Percentiles rank a stretch among this genome's conserved stretches.
Evolutionary conservation across 2,888 invertebrate species (phyloP).

Genomic region (Acanthosepion lycidas): DNA sequence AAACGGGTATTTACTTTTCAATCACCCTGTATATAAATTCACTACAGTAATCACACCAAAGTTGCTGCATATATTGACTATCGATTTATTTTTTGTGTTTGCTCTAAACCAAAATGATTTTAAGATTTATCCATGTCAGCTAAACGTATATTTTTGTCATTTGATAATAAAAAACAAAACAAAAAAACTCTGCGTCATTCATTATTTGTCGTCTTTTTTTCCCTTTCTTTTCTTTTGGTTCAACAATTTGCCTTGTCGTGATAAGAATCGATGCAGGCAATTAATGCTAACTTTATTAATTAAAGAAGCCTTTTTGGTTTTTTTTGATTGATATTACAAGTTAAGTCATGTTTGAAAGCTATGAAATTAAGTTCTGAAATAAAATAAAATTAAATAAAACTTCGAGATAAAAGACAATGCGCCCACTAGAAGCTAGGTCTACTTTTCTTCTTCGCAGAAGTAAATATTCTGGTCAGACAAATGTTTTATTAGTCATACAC

Average conservation of each 20-base stretch:
- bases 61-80: too few relatives aligned
- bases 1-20: too few relatives aligned
- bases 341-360: neutral
- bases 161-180: neutral
- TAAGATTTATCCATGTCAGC: neutral
- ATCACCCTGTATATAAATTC: too few relatives aligned
- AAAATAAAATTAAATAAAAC: neutral
- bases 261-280: neutral
- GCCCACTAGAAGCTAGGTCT: neutral
- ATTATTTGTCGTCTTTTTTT: neutral
- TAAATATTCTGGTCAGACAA: neutral
- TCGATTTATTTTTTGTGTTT: neutral
- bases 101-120: neutral
- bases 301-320: neutral
- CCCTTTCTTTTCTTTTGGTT: neutral
- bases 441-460: neutral
- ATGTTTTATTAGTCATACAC: neutral
- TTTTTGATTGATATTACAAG: neutral
- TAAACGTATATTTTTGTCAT: neutral
- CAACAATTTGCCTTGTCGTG: neutral
- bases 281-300: constrained; percentile 21
- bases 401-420: neutral
- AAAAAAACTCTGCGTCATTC: neutral
- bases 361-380: neutral
- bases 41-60: too few relatives aligned